Base-by-base conservation (phyloP, 2,113 vertebrate species). In the Caracal caracal region DNA sequence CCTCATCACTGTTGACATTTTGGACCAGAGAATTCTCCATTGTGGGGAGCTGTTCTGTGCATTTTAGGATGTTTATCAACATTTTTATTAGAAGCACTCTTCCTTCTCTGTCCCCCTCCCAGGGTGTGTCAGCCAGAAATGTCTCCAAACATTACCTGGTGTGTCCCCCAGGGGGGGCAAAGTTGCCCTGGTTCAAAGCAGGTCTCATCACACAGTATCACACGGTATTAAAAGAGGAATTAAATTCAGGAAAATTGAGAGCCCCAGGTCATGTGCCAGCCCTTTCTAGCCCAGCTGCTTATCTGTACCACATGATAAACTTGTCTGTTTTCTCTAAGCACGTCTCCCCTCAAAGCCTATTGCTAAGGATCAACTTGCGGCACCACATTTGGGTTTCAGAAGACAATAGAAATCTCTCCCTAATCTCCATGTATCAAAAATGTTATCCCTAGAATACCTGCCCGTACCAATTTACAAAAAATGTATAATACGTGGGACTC, bases 11-110 rank as follows among this genome's bases (percentile, higher is more conserved):
- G 1, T 3, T 37, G 10, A 40, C 11, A 61, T 76, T 85, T 86
- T 33, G 5, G 47, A 10, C 3, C 15, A 37, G 6, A 51, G 24
- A 63, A 17, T 51, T 95, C 6, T 80, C 22, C 33, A 56, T 16
- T 6, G 6, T 22, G 1, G 10, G 53, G 20, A 0, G 1, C 13
- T 81, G 17, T 79, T n/a, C 24, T 33, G 3, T n/a, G 9, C 8
- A 10, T 30, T 30, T 6, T 5, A 15, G 43, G 30, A 1, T 76
- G n/a, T 43, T 59, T 59, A 28, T 19, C n/a, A 12, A 6, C 8
- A 37, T 40, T 71, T 84, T 90, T 53, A 79, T 61, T 6, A 78
- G 47, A n/a, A 37, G 30, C 40, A 20, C 26, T 35, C 3, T 5
- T 65, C 15, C 35, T n/a, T 28, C 0, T 17, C n/a, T 70, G 33